phyloP scores from a whole-genome alignment of 2,797 vertebrate species.

The Anguilla marmorata region DNA sequence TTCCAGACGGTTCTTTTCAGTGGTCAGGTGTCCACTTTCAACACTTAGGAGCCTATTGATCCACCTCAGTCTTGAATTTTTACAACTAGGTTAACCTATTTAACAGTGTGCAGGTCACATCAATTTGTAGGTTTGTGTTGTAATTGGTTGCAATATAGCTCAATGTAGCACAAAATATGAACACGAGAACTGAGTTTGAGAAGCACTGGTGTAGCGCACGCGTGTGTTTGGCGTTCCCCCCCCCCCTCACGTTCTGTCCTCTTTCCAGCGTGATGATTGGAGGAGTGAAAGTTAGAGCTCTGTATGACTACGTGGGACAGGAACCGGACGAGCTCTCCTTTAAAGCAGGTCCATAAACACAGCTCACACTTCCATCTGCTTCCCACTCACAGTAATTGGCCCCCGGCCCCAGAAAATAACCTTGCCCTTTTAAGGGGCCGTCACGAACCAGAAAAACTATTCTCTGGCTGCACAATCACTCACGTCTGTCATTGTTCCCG shows the following conservation, averaged over 20 bases:
- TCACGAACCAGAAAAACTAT: not conserved
- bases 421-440: not conserved
- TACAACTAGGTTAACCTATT: no score
- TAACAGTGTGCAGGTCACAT: no score
- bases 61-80: no score
- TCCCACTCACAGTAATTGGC: not conserved
- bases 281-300: conserved; percentile 76
- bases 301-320: conserved; percentile 81
- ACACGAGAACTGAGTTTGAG: no score
- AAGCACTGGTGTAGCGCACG: no score
- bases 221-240: not conserved
- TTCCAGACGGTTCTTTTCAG: no score
- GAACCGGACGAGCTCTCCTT: conserved; percentile 84
- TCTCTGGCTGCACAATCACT: not conserved
- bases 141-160: no score
- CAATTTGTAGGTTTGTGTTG: no score
- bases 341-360: conserved; percentile 70
- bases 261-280: conserved; percentile 68
- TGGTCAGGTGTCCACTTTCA: no score
- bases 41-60: no score
- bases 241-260: not conserved
- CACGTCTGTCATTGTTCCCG: not conserved
- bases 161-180: no score
- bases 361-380: not conserved
- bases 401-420: not conserved